Evolutionary conservation across 2,888 invertebrate genomes (phyloP).

Genomic region (Adineta ricciae): DNA sequence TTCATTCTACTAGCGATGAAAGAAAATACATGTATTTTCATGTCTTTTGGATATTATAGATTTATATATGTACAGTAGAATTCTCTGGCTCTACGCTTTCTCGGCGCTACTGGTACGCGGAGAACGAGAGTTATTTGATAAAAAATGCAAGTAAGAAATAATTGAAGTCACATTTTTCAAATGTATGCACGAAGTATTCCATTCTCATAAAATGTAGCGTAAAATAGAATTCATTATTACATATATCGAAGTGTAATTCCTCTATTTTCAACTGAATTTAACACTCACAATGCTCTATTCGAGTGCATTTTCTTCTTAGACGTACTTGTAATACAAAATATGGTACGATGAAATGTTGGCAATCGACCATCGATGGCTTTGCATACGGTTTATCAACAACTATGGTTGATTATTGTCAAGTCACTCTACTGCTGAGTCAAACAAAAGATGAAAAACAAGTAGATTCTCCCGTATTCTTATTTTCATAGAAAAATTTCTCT

Average conservation of each 20-base stretch:
- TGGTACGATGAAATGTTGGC: background rate
- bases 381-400: background rate
- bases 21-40: no score
- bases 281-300: no score
- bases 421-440: background rate
- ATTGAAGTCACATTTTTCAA: background rate
- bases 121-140: background rate
- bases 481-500: background rate
- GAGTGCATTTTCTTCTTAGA: background rate
- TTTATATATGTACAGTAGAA: background rate
- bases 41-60: background rate
- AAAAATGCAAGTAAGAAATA: background rate
- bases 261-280: no score
- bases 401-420: constrained; percentile 14
- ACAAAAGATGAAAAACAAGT: background rate
- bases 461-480: background rate
- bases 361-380: background rate
- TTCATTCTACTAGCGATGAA: no score
- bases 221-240: no score
- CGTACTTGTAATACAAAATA: background rate
- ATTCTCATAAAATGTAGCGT: no score
- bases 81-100: background rate
- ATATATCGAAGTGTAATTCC: no score
- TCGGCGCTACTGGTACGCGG: background rate
- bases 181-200: no score